Evolutionary conservation across 2,797 vertebrate species (phyloP).

Genomic region (Alauda arvensis): DNA sequence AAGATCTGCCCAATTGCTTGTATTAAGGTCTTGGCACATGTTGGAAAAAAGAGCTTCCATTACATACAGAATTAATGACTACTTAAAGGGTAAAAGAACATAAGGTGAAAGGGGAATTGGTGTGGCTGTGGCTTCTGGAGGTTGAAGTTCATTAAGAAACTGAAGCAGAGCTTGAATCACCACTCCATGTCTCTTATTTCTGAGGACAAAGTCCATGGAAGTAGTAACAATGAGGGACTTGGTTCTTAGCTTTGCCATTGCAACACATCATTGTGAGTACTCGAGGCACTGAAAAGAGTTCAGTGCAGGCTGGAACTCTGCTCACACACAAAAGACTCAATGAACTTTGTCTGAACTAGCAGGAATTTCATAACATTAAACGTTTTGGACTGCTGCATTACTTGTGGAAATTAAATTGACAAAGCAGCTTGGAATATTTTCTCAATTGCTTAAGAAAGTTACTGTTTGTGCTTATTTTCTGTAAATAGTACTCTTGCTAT

Average conservation of each 20-base stretch:
- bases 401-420: background rate
- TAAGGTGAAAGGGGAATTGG: background rate
- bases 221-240: background rate
- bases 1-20: background rate
- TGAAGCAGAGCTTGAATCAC: background rate
- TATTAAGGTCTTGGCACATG: background rate
- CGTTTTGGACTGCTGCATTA: background rate
- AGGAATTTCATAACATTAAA: background rate
- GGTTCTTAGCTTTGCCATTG: background rate
- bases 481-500: background rate
- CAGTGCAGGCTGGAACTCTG: background rate
- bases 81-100: background rate
- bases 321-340: background rate
- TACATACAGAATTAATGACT: background rate
- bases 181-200: background rate
- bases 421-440: background rate
- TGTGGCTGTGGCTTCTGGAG: background rate
- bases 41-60: background rate
- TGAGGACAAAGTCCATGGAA: background rate
- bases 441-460: background rate
- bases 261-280: background rate
- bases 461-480: background rate
- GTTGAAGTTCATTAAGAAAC: background rate
- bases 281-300: background rate
- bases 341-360: background rate